Evolutionary conservation across 2,888 invertebrate species (phyloP).

Genomic region (Bedellia somnulentella): DNA sequence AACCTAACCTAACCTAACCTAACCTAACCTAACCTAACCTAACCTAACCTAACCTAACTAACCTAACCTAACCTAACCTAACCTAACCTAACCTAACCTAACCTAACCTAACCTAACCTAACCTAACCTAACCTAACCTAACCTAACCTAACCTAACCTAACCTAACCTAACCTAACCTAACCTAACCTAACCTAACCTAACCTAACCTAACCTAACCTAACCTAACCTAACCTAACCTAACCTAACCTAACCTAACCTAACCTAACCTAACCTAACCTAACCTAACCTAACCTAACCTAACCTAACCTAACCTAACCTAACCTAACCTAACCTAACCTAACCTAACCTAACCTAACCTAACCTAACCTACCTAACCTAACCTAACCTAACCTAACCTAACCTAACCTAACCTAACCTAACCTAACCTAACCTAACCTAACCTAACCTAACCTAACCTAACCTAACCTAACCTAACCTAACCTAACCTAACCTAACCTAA

Average conservation of each 20-base stretch:
- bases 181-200: constrained; percentile 8
- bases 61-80: constrained; percentile 8
- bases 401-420: constrained; percentile 8
- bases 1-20: constrained; percentile 8
- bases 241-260: constrained; percentile 8
- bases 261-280: constrained; percentile 7
- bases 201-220: constrained; percentile 8
- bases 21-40: constrained; percentile 7
- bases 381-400: constrained; percentile 7
- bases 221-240: constrained; percentile 8
- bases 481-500: constrained; percentile 7
- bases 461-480: constrained; percentile 8
- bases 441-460: constrained; percentile 8
- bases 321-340: constrained; percentile 8
- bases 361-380: constrained; percentile 7
- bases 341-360: constrained; percentile 7
- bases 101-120: constrained; percentile 6
- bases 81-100: constrained; percentile 7
- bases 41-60: constrained; percentile 9
- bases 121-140: constrained; percentile 2
- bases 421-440: constrained; percentile 8
- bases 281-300: constrained; percentile 7
- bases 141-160: constrained; percentile 7
- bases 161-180: constrained; percentile 9
- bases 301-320: constrained; percentile 9